Evolutionary conservation across 2,113 vertebrate genomes (phyloP).

Genomic region (Vulpes ferrilata): DNA sequence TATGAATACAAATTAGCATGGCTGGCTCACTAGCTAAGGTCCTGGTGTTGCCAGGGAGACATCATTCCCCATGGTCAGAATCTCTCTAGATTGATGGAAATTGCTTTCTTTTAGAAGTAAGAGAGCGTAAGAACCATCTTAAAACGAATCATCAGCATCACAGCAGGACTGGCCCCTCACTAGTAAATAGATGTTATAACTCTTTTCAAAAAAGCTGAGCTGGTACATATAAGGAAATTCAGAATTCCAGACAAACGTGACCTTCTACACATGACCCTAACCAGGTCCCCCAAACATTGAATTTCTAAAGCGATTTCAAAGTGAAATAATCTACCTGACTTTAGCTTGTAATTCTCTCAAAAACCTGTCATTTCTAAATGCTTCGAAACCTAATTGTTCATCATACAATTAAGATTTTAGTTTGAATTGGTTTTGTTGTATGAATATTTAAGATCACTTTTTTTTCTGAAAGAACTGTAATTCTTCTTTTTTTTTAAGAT

Average conservation of each 20-base stretch:
- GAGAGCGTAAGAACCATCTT: background rate
- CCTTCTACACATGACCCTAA: background rate
- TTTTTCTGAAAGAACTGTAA: background rate
- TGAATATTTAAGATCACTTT: background rate
- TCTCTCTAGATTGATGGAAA: constrained; percentile 30
- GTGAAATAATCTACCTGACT: background rate
- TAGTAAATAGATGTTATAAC: background rate
- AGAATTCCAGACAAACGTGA: background rate
- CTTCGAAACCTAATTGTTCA: constrained; percentile 42
- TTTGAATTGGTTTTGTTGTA: background rate
- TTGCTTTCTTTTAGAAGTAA: constrained; percentile 37
- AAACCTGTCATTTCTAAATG: background rate
- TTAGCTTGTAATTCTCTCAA: background rate
- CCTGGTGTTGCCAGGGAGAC: background rate
- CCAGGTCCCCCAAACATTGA: background rate
- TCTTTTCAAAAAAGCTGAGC: background rate
- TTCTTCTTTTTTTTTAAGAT: background rate
- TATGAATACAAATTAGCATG: background rate
- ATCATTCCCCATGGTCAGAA: background rate
- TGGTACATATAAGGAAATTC: background rate
- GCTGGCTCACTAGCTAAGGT: background rate
- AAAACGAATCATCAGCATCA: background rate
- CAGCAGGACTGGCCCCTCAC: background rate
- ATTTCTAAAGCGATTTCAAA: constrained; percentile 27
- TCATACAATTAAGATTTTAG: constrained; percentile 29